These are phyloP conservation scores for Protophormia terraenovae DNA, from an alignment of 2,888 invertebrate species.

Conservation along the genomic window DNA sequence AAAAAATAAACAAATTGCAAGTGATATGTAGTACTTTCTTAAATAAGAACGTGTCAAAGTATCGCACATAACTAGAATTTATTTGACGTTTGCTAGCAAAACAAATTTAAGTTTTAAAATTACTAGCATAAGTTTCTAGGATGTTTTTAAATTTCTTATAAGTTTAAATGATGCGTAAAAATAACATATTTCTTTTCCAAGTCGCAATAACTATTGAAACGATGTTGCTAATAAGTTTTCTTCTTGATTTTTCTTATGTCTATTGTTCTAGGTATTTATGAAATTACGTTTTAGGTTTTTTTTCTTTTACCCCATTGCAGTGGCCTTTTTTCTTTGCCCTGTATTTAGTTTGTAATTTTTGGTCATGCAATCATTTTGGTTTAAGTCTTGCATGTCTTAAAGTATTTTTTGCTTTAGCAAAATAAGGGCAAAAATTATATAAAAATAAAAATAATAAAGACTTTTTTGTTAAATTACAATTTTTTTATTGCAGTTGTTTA, in stretches of 20 bases:
- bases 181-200: background rate
- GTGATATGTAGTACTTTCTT: too few species aligned
- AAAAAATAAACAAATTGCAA: too few species aligned
- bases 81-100: too few species aligned
- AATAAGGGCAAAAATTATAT: slow-evolving; percentile 4
- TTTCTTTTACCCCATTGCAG: background rate
- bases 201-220: background rate
- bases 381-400: background rate
- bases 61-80: too few species aligned
- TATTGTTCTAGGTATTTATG: background rate
- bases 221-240: background rate
- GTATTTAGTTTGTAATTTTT: background rate
- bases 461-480: background rate
- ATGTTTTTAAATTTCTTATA: too few species aligned
- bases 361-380: slow-evolving; percentile 14
- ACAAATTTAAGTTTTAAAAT: too few species aligned
- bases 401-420: background rate
- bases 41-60: too few species aligned
- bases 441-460: background rate
- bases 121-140: too few species aligned
- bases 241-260: background rate
- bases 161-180: background rate
- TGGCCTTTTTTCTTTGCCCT: background rate
- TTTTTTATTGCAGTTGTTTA: background rate
- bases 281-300: background rate